A percentile compares a stretch with the other conserved stretches of the same genome.
phyloP scores from a whole-genome alignment of 2,888 invertebrate species.

The Alloscopus bannaensis region DNA sequence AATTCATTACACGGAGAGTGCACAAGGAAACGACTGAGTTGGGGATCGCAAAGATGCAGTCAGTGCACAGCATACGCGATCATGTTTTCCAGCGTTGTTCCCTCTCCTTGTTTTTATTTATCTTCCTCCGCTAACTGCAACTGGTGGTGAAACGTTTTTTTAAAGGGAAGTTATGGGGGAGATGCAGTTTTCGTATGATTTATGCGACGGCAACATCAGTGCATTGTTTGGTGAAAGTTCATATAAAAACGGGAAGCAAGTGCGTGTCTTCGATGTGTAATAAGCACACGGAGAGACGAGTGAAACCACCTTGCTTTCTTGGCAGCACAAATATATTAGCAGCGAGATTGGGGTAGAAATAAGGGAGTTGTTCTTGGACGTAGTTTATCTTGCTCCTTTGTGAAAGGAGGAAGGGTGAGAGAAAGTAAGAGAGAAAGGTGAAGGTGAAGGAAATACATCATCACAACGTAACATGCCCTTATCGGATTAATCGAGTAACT shows the following conservation, averaged over 20 bases:
- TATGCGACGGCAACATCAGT: neutral
- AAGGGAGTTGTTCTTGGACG: neutral
- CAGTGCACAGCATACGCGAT: neutral
- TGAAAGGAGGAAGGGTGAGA: neutral
- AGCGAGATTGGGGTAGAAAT: too few species aligned
- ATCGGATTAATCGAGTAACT: neutral
- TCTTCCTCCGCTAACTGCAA: neutral
- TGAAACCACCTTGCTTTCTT: too few species aligned
- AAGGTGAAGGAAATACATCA: neutral
- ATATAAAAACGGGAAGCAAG: too few species aligned
- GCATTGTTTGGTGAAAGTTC: too few species aligned
- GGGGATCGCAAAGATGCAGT: neutral
- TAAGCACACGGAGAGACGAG: neutral
- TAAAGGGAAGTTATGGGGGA: too few species aligned
- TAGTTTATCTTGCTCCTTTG: neutral
- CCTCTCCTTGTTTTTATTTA: neutral
- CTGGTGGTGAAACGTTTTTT: conserved; percentile 2
- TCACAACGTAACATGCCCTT: neutral
- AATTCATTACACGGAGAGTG: neutral
- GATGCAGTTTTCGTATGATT: neutral
- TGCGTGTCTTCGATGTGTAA: neutral
- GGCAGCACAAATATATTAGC: too few species aligned
- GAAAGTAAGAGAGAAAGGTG: neutral
- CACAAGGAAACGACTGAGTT: neutral
- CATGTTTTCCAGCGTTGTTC: too few species aligned